Evolutionary conservation across 1,140 invertebrate genomes (phyloP).

Genomic region (Pinna nobilis): DNA sequence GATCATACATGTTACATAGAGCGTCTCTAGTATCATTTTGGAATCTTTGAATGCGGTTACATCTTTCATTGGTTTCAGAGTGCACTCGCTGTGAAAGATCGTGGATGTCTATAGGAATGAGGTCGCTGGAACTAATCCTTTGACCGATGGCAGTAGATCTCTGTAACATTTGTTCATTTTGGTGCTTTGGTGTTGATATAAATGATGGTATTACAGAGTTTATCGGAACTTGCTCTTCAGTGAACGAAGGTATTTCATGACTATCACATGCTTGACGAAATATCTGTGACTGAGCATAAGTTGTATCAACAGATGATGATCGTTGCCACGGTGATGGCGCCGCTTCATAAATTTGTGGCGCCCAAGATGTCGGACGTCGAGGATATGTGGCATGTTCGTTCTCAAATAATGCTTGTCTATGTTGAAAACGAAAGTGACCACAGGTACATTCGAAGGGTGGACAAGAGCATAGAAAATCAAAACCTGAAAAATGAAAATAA

Average conservation of each 20-base stretch:
- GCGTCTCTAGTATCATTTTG: neutral
- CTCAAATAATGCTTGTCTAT: conserved; percentile 34
- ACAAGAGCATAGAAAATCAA: conserved; percentile 72
- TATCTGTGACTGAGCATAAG: conserved; percentile 4
- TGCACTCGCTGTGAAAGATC: too few relatives aligned
- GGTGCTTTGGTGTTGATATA: neutral
- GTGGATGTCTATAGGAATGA: too few relatives aligned
- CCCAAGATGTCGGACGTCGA: conserved; percentile 38
- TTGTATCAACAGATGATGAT: conserved; percentile 21
- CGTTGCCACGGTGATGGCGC: conserved; percentile 41
- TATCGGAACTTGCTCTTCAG: neutral
- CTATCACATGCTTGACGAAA: neutral
- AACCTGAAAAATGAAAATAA: conserved; percentile 52
- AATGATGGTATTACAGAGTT: neutral
- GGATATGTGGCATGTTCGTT: conserved; percentile 16
- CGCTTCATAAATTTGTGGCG: conserved; percentile 49
- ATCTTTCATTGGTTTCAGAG: too few relatives aligned
- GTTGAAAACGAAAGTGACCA: conserved; percentile 44
- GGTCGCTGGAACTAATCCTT: too few relatives aligned
- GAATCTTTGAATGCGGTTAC: too few relatives aligned
- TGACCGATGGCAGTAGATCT: too few relatives aligned
- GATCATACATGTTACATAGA: neutral
- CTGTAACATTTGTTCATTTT: neutral
- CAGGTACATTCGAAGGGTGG: conserved; percentile 74
- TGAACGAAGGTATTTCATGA: neutral